phyloP scores from a whole-genome alignment of 2,113 vertebrate genomes.

The Morone saxatilis region DNA sequence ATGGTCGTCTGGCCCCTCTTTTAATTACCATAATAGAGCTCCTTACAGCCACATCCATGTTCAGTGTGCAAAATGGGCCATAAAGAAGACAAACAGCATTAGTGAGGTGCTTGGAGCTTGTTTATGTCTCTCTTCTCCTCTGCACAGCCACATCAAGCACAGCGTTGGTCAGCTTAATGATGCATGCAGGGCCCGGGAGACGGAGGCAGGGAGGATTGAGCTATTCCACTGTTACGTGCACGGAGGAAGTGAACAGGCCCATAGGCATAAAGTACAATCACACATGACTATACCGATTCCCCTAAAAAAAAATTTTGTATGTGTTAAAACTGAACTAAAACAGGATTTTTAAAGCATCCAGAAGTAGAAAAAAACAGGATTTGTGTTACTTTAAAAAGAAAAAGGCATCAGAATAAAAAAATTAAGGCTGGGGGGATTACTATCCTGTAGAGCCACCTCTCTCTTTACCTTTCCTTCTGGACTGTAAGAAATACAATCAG shows the following conservation, averaged over 20 bases:
- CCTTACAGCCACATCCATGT: conserved; percentile 59
- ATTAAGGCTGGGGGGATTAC: neutral
- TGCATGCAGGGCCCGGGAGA: conserved; percentile 54
- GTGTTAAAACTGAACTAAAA: neutral
- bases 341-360: neutral
- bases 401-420: neutral
- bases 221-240: conserved; percentile 46
- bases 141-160: conserved; percentile 54
- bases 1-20: conserved; percentile 7
- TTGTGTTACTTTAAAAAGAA: neutral
- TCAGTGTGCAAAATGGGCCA: conserved; percentile 60
- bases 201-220: conserved; percentile 27
- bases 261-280: conserved; percentile 40
- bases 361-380: neutral
- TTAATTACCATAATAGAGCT: conserved; percentile 58
- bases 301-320: too few species aligned
- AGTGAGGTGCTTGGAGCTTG: conserved; percentile 68
- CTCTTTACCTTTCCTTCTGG: neutral
- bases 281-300: neutral
- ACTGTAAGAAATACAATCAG: conserved; percentile 31
- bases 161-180: conserved; percentile 75
- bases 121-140: conserved; percentile 57
- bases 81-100: conserved; percentile 76
- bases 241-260: conserved; percentile 45
- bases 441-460: neutral